Evolutionary conservation across 2,113 vertebrate species (phyloP), one percentile per base, ranked within the genome.

Genomic region (Xiphophorus hellerii): DNA sequence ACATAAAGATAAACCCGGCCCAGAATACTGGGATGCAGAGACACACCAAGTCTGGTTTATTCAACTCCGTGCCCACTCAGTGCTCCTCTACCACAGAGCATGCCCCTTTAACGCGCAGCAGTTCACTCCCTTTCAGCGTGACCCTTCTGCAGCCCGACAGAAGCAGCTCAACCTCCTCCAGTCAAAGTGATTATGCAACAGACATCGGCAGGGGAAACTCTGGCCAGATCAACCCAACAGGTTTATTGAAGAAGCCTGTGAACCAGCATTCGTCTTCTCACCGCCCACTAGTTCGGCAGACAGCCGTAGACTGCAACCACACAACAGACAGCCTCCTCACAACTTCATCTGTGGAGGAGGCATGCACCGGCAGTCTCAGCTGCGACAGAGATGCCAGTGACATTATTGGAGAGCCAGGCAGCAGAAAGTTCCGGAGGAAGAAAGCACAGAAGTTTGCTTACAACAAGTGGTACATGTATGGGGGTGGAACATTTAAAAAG

Each of bases 401-500:
- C 20, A 39, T 83, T 73, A 93, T 91, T 62, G 90, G 83, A 71
- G 92, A 93, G 61, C 79, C 42, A 4, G 80, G 82, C n/a, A 60
- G 74, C n/a, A 96, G 93, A 91, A 97, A 94, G 86, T 77, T 86
- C 6, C 78, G 87, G 61, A 95, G 92, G 71, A 96, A 93, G 89
- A 97, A 95, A 87, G 12, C 87, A 31, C 95, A 94, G 89, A 96
- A 96, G 92, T 98, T 99, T 81, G 96, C 97, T 31, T 97, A 97
- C 88, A 96, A 97, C 83, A 98, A 97, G 89, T 99, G 98, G 98
- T 97, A 97, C 81, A 95, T 98, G 87, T 99, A 99, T 1, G 96
- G 97, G 71, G 95, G 95, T 0, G 97, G 97, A 70, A 97, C 96
- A 0, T 99, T 99, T 77, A 95, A 94, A 87, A 98, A 96, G 88